phyloP scores from a whole-genome alignment of 2,113 vertebrate genomes.

The Odocoileus hemionus region DNA sequence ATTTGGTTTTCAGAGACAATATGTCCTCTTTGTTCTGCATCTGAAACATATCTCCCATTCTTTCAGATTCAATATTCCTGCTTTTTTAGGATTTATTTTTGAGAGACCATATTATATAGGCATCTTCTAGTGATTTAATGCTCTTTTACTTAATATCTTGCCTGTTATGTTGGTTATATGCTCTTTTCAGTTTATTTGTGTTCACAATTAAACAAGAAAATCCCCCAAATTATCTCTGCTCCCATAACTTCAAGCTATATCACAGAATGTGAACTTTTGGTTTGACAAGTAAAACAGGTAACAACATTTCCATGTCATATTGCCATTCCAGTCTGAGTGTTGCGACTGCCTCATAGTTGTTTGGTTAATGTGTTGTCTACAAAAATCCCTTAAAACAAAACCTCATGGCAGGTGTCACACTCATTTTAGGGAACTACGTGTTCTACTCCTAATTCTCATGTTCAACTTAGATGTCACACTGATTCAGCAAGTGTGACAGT shows the following conservation, averaged over 20 bases:
- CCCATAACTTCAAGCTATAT: neutral
- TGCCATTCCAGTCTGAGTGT: neutral
- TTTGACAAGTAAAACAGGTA: neutral
- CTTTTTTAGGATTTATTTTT: neutral
- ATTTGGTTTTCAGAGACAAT: neutral
- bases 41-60: neutral
- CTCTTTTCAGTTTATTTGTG: neutral
- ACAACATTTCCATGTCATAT: neutral
- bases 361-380: neutral
- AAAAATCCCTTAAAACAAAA: neutral
- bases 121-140: neutral
- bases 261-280: neutral
- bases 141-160: neutral
- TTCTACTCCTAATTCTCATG: neutral
- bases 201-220: neutral
- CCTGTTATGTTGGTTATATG: neutral
- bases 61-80: neutral
- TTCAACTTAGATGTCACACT: too few species aligned
- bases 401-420: neutral
- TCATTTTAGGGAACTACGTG: neutral
- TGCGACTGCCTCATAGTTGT: neutral
- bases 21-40: neutral
- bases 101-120: neutral
- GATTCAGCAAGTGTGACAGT: neutral
- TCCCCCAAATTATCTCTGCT: neutral